Base-by-base conservation (phyloP, 2,797 vertebrate genomes). In the Micromesistius poutassou region DNA sequence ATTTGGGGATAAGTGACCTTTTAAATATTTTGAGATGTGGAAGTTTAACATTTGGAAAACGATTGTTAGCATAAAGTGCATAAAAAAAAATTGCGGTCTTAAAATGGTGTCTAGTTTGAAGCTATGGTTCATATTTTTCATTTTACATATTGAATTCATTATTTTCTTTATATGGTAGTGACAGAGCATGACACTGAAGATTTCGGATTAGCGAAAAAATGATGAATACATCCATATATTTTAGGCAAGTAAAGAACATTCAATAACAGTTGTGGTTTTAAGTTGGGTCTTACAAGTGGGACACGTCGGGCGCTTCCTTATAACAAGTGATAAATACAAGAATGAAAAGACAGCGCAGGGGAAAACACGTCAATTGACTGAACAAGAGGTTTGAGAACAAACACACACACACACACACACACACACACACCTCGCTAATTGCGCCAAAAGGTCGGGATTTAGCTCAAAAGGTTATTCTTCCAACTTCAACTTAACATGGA, bases 1-100 rank as follows among this genome's bases (percentile, higher is more conserved):
- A 81, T 87, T 85, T 10, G 14, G 13, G 74, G 77, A 73, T 72
- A 78, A 38, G 77, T 22, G 71, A 85, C 82, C 83, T 84, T 87
- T 85, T 73, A 68, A 76, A 22, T 73, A 38, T 33, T 72, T 8
- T 83, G 83, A 83, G 79, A 86, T 85, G 85, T 81, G 25, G 33
- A 33, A 80, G 68, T 46, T 30, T 76, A 78, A 33, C 72, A 68
- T 25, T 68, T 68, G n/a, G n/a, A 71, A 80, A 73, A 30, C 77
- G 42, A 38, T 79, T 46, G 66, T 35, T 76, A 68, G 78, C 79
- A 86, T 68, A 28, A 19, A n/a, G 25, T 10, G 62, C 62, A 12
- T 68, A 28, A 68, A 68, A 68, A 9, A 28, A n/a, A n/a, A 50
- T 50, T 25, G 1, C 30, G 1, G 78, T 76, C 79, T 3, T 16